Percentiles rank a stretch among this genome's conserved stretches.
Conservation (phyloP, 2,113 vertebrate species). For the Piaya cayana region DNA sequence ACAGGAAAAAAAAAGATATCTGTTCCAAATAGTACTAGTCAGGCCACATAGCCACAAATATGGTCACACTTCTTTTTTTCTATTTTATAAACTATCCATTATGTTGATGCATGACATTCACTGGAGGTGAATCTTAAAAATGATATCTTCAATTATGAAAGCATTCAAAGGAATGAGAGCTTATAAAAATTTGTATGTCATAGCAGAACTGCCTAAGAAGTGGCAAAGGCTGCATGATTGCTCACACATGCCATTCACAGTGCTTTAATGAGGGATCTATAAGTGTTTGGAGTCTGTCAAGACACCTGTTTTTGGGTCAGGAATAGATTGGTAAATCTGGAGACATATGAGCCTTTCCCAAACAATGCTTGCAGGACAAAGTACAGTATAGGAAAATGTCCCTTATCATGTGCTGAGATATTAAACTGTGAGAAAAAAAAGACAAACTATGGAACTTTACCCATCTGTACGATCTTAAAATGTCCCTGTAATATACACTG, state of each 20-base stretch:
- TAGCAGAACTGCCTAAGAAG: background rate
- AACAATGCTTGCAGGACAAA: background rate
- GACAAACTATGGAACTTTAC: background rate
- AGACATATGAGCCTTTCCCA: background rate
- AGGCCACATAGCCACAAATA: background rate
- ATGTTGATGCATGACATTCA: background rate
- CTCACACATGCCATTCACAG: background rate
- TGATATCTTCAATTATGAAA: background rate
- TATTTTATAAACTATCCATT: background rate
- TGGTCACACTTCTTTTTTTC: background rate
- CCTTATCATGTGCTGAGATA: background rate
- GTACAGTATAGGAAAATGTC: background rate
- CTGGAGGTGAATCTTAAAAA: background rate
- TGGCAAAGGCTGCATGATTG: background rate
- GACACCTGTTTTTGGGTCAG: background rate
- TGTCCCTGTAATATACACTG: background rate
- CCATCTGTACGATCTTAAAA: background rate
- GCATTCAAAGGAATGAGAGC: background rate
- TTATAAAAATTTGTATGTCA: background rate
- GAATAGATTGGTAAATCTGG: background rate
- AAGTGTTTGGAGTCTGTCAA: background rate
- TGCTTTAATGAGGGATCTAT: background rate
- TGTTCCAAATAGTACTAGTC: background rate
- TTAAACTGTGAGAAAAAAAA: background rate
- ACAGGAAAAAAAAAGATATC: background rate